Evolutionary conservation across 2,888 invertebrate species (phyloP).

Genomic region (Dascillus cervinus): DNA sequence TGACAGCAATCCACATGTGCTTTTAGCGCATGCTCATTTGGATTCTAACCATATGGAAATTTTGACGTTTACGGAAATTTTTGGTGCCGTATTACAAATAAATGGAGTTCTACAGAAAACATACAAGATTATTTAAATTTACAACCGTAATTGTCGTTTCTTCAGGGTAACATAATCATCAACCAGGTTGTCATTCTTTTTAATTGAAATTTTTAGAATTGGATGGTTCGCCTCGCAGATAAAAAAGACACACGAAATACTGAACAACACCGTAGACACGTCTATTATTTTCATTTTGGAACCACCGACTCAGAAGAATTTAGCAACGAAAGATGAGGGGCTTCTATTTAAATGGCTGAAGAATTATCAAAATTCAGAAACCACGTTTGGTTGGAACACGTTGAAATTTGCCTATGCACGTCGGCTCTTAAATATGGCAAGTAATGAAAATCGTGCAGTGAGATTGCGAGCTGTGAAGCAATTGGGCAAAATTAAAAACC

Average conservation of each 20-base stretch:
- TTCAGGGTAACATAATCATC: constrained; percentile 12
- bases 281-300: constrained; percentile 33
- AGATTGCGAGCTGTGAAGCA: constrained; percentile 57
- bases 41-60: no score
- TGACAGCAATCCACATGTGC: no score
- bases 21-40: no score
- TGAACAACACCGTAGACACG: constrained; percentile 35
- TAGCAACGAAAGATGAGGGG: constrained; percentile 11
- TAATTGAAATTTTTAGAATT: no score
- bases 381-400: constrained; percentile 23
- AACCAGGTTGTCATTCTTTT: no score
- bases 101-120: constrained; percentile 13
- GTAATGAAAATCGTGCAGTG: constrained; percentile 54
- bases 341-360: constrained; percentile 8
- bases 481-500: constrained; percentile 57
- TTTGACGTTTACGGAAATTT: no score
- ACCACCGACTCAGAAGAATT: constrained; percentile 13
- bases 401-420: constrained; percentile 46
- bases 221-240: constrained; percentile 33
- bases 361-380: constrained; percentile 7
- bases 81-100: no score
- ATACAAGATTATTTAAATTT: constrained; percentile 9
- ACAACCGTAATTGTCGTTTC: constrained; percentile 7
- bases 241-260: constrained; percentile 28
- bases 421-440: constrained; percentile 57